These are phyloP conservation scores for Lamellibrachia satsuma DNA, from an alignment of 2,888 invertebrate species.

Conservation along the genomic window DNA sequence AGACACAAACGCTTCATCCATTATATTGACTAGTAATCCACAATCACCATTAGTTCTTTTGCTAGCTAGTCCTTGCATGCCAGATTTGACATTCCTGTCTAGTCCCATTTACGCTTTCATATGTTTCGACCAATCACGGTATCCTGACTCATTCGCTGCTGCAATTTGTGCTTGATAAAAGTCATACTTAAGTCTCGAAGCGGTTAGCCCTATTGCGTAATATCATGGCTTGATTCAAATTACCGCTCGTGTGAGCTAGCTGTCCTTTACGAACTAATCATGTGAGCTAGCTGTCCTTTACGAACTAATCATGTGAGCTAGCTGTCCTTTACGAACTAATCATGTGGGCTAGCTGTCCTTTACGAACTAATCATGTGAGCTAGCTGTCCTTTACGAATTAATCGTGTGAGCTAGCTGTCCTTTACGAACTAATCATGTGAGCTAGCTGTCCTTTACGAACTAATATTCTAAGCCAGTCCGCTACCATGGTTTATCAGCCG, in stretches of 20 bases:
- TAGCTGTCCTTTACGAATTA: too few species aligned
- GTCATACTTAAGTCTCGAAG: neutral
- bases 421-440: too few species aligned
- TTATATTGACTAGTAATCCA: neutral
- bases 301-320: too few species aligned
- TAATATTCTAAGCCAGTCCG: neutral
- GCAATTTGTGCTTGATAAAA: neutral
- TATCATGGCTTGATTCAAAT: neutral
- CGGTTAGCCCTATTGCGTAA: neutral
- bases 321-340: too few species aligned
- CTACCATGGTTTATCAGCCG: neutral
- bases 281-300: neutral
- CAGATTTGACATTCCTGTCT: neutral
- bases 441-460: neutral
- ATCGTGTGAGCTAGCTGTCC: too few species aligned
- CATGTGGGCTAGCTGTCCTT: too few species aligned
- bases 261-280: neutral
- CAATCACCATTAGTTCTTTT: neutral
- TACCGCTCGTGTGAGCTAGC: neutral
- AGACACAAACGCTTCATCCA: neutral
- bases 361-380: too few species aligned
- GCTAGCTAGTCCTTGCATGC: neutral
- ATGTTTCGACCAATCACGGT: neutral
- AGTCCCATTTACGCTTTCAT: neutral
- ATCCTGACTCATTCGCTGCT: neutral